phyloP scores from a whole-genome alignment of 2,888 invertebrate genomes.

The Callyntrura guangdongensis region DNA sequence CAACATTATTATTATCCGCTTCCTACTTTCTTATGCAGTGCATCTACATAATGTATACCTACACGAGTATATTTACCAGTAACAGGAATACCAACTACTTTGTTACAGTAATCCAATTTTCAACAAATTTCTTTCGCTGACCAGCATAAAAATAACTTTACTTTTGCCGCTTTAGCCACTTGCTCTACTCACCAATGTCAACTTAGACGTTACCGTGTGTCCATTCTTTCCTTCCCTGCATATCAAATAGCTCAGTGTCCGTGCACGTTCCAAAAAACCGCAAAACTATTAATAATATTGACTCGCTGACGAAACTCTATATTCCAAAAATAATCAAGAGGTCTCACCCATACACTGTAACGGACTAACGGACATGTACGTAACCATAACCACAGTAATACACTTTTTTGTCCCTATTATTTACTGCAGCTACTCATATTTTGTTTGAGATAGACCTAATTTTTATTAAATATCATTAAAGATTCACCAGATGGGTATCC shows the following conservation, averaged over 20 bases:
- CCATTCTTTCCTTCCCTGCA: not conserved
- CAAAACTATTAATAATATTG: not conserved
- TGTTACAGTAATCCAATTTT: too few species aligned
- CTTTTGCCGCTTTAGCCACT: too few species aligned
- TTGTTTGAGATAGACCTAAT: conserved; percentile 13
- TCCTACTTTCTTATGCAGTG: too few species aligned
- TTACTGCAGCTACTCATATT: not conserved
- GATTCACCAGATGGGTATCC: conserved; percentile 42
- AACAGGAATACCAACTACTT: too few species aligned
- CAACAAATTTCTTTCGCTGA: too few species aligned
- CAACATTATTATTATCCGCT: too few species aligned
- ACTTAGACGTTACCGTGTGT: not conserved
- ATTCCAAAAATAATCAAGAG: not conserved
- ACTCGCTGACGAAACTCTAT: not conserved
- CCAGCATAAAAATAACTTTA: too few species aligned
- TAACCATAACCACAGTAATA: not conserved
- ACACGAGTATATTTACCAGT: too few species aligned
- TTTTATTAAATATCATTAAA: conserved; percentile 43
- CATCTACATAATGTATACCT: too few species aligned
- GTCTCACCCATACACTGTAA: too few species aligned
- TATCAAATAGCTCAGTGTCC: not conserved
- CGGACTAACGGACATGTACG: not conserved
- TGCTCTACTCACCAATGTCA: too few species aligned
- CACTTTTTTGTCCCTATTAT: not conserved
- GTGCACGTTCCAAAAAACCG: not conserved